Conservation (phyloP, 1,140 invertebrate species). For the Solen grandis region DNA sequence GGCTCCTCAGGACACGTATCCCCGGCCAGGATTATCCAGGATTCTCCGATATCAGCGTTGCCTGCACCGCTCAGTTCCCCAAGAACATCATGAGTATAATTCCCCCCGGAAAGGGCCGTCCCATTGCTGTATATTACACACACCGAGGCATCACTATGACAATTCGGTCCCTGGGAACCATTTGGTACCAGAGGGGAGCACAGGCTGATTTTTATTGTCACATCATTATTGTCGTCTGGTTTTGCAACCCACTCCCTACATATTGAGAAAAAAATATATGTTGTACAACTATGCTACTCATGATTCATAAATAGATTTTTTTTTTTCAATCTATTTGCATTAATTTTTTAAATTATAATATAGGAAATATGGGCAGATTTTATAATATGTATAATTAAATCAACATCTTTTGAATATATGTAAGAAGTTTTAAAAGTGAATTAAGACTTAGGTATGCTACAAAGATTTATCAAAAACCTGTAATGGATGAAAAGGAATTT, state of each 20-base stretch:
- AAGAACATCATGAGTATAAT: slow-evolving; percentile 33
- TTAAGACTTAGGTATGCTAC: too few species aligned
- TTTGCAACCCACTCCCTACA: slow-evolving; percentile 31
- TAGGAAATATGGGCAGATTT: not conserved
- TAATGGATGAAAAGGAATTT: too few species aligned
- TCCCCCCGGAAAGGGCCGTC: slow-evolving; percentile 54
- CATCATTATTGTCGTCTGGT: slow-evolving; percentile 57
- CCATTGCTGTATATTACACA: slow-evolving; percentile 55
- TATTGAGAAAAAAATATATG: not conserved
- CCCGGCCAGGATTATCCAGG: slow-evolving; percentile 61
- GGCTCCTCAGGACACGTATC: slow-evolving; percentile 57
- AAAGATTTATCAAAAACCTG: too few species aligned
- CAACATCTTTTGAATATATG: too few species aligned
- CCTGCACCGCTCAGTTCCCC: slow-evolving; percentile 2
- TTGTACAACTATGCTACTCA: not conserved
- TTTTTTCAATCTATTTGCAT: not conserved
- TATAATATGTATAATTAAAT: too few species aligned
- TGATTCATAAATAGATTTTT: not conserved
- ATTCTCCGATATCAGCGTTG: slow-evolving; percentile 56
- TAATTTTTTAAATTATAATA: not conserved
- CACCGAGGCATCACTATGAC: slow-evolving; percentile 58
- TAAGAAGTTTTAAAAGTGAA: too few species aligned
- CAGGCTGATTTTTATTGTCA: slow-evolving; percentile 65
- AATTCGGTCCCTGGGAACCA: slow-evolving; percentile 27
- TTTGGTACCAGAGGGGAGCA: slow-evolving; percentile 51